Evolutionary conservation across 2,797 vertebrate genomes (phyloP).

Genomic region (Channallabes apus): DNA sequence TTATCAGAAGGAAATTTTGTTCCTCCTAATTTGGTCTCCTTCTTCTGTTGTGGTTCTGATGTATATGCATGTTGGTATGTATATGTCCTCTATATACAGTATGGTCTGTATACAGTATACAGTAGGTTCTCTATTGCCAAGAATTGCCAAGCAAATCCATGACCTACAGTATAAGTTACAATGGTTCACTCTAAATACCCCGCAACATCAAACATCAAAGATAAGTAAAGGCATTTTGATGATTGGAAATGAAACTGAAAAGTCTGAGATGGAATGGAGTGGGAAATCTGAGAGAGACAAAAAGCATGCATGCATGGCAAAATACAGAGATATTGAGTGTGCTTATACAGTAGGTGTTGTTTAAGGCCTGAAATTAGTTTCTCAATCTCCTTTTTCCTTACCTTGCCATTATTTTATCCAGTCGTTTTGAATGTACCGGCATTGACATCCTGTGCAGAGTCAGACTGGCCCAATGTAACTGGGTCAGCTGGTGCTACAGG

Average conservation of each 20-base stretch:
- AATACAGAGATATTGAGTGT: background rate
- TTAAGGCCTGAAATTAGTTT: background rate
- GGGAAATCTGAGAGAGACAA: constrained; percentile 2
- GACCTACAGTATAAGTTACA: constrained; percentile 43
- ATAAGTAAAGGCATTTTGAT: background rate
- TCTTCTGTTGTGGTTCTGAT: background rate
- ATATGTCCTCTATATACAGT: background rate
- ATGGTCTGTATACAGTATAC: too few relatives aligned
- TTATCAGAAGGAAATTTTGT: background rate
- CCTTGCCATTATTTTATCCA: constrained; percentile 4
- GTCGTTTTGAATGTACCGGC: background rate
- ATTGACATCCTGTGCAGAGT: constrained; percentile 13
- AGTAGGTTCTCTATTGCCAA: constrained; percentile 21
- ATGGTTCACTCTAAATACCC: constrained; percentile 23
- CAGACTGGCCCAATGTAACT: constrained; percentile 9
- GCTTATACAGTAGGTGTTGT: background rate
- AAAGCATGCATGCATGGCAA: background rate
- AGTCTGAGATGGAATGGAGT: background rate
- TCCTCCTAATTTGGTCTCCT: background rate
- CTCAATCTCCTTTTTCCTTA: background rate
- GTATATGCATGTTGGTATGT: background rate
- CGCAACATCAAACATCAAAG: constrained; percentile 25
- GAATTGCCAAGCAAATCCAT: constrained; percentile 41
- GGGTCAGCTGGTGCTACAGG: constrained; percentile 21
- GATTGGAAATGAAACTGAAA: background rate